Conservation (phyloP, 1,140 invertebrate species). For the Capitella teleta region DNA sequence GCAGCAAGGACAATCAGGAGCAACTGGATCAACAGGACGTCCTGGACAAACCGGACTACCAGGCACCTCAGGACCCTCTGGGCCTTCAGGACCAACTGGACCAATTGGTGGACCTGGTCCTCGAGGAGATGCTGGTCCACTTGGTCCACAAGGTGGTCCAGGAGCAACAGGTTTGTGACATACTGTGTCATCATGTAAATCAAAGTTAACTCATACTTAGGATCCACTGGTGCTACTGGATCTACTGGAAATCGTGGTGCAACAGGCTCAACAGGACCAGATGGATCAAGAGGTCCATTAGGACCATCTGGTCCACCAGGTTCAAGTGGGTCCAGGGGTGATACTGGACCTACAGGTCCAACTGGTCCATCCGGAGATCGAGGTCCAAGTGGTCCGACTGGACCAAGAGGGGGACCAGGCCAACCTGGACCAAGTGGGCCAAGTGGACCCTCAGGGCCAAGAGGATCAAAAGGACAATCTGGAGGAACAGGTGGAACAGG, state of each 20-base stretch:
- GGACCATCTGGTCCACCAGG: neutral
- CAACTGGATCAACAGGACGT: no score
- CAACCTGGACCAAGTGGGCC: constrained; percentile 7
- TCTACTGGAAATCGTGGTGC: neutral
- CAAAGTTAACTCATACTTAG: no score
- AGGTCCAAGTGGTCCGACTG: neutral
- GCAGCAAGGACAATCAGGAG: no score
- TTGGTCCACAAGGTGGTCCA: no score
- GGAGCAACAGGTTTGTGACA: no score
- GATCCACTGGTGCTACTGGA: neutral
- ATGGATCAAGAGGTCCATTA: neutral
- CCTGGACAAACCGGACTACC: no score
- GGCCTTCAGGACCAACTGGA: no score
- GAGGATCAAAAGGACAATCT: neutral
- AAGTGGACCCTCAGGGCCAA: neutral
- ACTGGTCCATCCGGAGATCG: neutral
- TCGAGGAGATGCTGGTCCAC: no score
- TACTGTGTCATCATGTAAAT: no score
- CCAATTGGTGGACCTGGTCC: no score
- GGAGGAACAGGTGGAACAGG: constrained; percentile 5
- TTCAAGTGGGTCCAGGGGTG: neutral
- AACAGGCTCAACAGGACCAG: no score
- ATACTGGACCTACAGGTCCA: neutral
- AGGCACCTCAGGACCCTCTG: no score
- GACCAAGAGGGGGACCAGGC: constrained; percentile 6